A percentile compares a stretch with the other conserved stretches of the same genome.
Conservation (phyloP, 2,113 vertebrate genomes). For the Tachysurus fulvidraco region DNA sequence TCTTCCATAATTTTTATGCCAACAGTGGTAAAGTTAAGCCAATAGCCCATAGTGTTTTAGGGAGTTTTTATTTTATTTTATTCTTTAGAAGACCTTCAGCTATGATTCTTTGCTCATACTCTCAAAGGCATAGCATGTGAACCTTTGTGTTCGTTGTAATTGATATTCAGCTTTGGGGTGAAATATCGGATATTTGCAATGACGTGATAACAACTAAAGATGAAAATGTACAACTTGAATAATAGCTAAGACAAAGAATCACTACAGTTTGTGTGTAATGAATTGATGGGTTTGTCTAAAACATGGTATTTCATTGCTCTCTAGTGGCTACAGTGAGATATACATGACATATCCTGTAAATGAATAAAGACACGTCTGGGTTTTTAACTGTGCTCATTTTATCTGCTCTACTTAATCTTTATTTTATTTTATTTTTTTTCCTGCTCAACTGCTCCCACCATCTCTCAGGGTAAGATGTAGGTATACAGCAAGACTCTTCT, state of each 20-base stretch:
- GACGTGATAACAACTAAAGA: background rate
- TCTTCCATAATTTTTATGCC: too few relatives aligned
- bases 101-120: background rate
- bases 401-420: too few relatives aligned
- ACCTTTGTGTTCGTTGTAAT: background rate
- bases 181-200: background rate
- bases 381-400: background rate
- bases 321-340: conserved; percentile 54
- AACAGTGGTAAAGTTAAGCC: too few relatives aligned
- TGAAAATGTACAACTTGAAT: background rate
- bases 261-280: background rate
- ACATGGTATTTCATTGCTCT: conserved; percentile 56
- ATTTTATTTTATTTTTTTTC: too few relatives aligned
- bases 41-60: too few relatives aligned
- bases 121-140: too few relatives aligned
- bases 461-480: too few relatives aligned
- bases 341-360: background rate
- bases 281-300: background rate
- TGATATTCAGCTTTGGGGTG: background rate
- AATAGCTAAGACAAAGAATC: background rate
- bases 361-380: background rate
- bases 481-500: too few relatives aligned
- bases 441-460: too few relatives aligned
- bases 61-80: background rate
- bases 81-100: background rate